These are phyloP conservation scores for Propithecus perrieri DNA, from an alignment of 2,797 vertebrate species.

Conservation along the genomic window DNA sequence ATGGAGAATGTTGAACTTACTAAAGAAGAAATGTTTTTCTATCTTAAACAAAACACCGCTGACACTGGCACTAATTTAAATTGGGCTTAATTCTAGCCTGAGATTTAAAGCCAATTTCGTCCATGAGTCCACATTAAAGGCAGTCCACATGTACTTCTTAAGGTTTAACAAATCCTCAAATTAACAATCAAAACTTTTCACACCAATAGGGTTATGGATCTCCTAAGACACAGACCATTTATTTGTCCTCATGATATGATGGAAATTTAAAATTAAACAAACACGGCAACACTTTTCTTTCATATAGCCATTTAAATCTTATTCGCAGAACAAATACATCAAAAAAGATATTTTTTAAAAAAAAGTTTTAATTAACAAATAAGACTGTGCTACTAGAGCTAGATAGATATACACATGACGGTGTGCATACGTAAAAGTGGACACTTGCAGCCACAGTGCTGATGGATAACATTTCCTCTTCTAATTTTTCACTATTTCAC, in stretches of 20 bases:
- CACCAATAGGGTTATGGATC: background rate
- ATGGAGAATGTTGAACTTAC: background rate
- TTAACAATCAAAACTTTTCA: background rate
- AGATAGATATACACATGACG: background rate
- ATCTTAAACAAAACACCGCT: background rate
- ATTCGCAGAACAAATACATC: background rate
- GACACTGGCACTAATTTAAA: background rate
- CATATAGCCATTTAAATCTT: background rate
- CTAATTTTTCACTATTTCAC: background rate
- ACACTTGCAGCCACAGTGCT: background rate
- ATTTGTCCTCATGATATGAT: background rate
- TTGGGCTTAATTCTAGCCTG: background rate
- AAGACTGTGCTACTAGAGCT: background rate
- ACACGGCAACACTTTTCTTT: background rate
- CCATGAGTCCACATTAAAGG: background rate
- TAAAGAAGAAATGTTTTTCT: constrained; percentile 14
- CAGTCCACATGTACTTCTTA: background rate
- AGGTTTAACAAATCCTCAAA: constrained; percentile 1
- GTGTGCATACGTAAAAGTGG: background rate
- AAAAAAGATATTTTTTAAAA: background rate
- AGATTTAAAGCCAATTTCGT: background rate
- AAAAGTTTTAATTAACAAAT: background rate
- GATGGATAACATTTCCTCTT: background rate
- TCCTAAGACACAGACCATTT: background rate
- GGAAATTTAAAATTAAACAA: constrained; percentile 39